Evolutionary conservation across 1,140 invertebrate genomes (phyloP).

Genomic region (Brachionus paranguensis): DNA sequence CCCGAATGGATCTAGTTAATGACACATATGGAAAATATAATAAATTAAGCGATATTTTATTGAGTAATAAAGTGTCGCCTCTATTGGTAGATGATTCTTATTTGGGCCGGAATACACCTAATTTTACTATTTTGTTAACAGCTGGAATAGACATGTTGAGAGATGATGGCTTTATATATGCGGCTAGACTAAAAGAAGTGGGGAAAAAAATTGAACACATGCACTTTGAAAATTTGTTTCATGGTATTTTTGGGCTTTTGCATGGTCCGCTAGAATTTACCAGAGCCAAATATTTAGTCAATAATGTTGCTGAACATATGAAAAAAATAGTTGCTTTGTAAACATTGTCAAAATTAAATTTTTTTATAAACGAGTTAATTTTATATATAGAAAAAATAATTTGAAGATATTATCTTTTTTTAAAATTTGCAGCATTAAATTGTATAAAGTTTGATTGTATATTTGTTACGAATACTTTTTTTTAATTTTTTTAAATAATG

Average conservation of each 20-base stretch:
- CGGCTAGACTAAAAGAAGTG: background rate
- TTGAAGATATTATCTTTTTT: background rate
- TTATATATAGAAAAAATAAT: background rate
- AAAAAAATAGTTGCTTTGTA: background rate
- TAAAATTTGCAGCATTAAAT: background rate
- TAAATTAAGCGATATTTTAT: background rate
- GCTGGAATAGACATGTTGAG: conserved; percentile 20
- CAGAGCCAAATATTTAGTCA: background rate
- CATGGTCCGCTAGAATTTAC: conserved; percentile 33
- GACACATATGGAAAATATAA: background rate
- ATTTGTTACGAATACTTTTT: background rate
- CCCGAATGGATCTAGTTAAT: background rate
- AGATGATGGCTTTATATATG: conserved; percentile 39
- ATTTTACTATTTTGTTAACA: conserved; percentile 6
- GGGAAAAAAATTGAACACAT: background rate
- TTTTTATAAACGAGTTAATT: background rate
- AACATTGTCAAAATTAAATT: background rate
- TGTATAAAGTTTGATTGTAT: background rate
- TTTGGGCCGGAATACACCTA: background rate
- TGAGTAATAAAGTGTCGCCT: conserved; percentile 9
- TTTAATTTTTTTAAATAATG: background rate
- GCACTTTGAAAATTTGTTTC: conserved; percentile 38
- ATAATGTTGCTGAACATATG: conserved; percentile 6
- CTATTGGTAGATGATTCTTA: conserved; percentile 6
- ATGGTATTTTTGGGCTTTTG: conserved; percentile 31